Percentiles rank a stretch among this genome's conserved stretches.
These are phyloP conservation scores for Hypotaenidia okinawae DNA, from an alignment of 2,797 vertebrate genomes.

Conservation along the genomic window DNA sequence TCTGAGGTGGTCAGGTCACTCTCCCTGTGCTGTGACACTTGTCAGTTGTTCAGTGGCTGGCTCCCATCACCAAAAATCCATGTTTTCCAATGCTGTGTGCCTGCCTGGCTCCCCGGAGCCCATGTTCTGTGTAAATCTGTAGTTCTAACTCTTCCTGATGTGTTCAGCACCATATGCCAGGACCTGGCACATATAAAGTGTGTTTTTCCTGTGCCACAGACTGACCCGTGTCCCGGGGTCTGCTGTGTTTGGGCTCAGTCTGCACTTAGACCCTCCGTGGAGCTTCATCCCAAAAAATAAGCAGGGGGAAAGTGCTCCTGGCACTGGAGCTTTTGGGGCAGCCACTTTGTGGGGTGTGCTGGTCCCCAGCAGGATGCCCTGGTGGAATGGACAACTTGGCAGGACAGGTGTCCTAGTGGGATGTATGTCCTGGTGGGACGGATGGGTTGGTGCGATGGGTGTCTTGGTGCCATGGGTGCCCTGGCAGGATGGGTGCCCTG, in stretches of 20 bases:
- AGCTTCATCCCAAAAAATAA: not conserved
- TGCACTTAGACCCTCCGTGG: not conserved
- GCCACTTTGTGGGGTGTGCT: too few relatives aligned
- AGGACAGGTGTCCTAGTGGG: not conserved
- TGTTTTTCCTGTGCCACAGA: rapidly evolving
- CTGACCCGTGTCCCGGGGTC: not conserved
- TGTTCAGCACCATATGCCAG: not conserved
- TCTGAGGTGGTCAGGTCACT: rapidly evolving
- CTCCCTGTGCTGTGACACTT: not conserved
- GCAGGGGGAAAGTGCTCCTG: rapidly evolving
- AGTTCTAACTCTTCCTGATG: not conserved
- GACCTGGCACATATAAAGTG: rapidly evolving
- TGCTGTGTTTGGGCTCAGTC: not conserved
- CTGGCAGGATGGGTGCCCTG: not conserved
- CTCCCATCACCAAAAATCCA: not conserved
- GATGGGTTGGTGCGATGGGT: rapidly evolving
- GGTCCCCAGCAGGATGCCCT: not conserved
- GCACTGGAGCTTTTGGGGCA: not conserved
- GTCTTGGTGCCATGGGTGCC: not conserved
- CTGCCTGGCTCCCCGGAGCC: not conserved
- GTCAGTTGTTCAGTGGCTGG: rapidly evolving
- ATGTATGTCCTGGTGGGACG: too few relatives aligned
- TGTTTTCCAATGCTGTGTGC: not conserved
- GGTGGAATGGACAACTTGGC: not conserved
- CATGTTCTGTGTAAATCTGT: not conserved